Conservation (phyloP, 2,113 vertebrate genomes). For the Chaetodon auriga region DNA sequence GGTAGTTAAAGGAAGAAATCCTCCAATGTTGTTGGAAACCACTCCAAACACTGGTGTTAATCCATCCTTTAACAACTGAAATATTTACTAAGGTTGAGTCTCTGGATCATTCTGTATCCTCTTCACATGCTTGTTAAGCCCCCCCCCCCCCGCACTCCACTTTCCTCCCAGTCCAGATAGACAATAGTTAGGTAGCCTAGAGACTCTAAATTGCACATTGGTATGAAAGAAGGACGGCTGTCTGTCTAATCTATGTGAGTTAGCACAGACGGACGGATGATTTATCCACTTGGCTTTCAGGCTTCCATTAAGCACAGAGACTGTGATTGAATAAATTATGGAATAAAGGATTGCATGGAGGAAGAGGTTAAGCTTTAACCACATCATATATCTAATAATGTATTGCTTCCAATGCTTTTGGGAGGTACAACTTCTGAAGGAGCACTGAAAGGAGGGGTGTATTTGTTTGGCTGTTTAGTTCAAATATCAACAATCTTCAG, state of each 20-base stretch:
- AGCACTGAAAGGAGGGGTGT: no score
- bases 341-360: background rate
- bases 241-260: background rate
- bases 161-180: background rate
- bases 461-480: no score
- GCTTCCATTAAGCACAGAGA: background rate
- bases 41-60: background rate
- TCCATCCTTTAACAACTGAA: background rate
- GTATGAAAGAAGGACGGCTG: background rate
- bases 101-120: background rate
- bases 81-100: background rate
- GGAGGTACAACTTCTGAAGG: no score
- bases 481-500: no score
- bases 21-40: background rate
- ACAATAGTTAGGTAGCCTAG: background rate
- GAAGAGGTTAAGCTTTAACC: background rate
- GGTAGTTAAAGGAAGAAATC: background rate
- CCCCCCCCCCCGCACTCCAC: no score
- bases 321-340: background rate
- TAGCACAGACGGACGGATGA: background rate
- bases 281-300: background rate
- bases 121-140: background rate
- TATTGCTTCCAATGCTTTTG: background rate
- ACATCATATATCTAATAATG: background rate
- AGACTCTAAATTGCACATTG: conserved; percentile 5